These are phyloP conservation scores for Tachypleus tridentatus DNA, from an alignment of 1,140 invertebrate species.

Conservation along the genomic window DNA sequence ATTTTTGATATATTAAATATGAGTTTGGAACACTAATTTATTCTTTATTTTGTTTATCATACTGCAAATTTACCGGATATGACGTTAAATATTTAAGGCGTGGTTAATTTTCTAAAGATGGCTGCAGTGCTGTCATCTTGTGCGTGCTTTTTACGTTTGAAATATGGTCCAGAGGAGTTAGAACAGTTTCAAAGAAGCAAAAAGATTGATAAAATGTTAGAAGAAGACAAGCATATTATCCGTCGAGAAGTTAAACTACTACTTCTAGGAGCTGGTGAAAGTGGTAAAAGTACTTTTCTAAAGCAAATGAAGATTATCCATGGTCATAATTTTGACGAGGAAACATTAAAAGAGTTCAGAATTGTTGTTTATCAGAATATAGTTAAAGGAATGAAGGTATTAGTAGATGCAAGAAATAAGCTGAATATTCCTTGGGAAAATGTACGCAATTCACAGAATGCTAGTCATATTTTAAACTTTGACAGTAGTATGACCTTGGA, in stretches of 20 bases:
- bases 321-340: conserved; percentile 71
- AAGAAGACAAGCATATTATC: conserved; percentile 47
- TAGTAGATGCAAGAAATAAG: conserved; percentile 89
- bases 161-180: conserved; percentile 14
- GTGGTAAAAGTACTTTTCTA: conserved; percentile 92
- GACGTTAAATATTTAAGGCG: too few species aligned
- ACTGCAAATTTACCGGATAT: too few species aligned
- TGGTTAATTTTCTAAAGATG: conserved; percentile 4
- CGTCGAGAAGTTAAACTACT: conserved; percentile 63
- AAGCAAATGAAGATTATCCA: conserved; percentile 99
- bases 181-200: conserved; percentile 42
- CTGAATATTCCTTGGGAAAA: conserved; percentile 84
- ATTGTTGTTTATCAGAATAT: conserved; percentile 87
- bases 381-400: conserved; percentile 84
- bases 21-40: too few species aligned
- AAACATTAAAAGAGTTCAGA: conserved; percentile 68
- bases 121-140: conserved; percentile 5
- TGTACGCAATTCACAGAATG: conserved; percentile 57
- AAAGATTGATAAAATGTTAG: conserved; percentile 68
- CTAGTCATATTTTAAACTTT: conserved; percentile 35
- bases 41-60: too few species aligned
- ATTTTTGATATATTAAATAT: too few species aligned
- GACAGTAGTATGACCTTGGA: conserved; percentile 58
- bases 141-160: conserved; percentile 13
- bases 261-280: conserved; percentile 78